A percentile compares a stretch with the other conserved stretches of the same genome.
Evolutionary conservation across 2,113 vertebrate species (phyloP).

Genomic region (Guaruba guarouba): DNA sequence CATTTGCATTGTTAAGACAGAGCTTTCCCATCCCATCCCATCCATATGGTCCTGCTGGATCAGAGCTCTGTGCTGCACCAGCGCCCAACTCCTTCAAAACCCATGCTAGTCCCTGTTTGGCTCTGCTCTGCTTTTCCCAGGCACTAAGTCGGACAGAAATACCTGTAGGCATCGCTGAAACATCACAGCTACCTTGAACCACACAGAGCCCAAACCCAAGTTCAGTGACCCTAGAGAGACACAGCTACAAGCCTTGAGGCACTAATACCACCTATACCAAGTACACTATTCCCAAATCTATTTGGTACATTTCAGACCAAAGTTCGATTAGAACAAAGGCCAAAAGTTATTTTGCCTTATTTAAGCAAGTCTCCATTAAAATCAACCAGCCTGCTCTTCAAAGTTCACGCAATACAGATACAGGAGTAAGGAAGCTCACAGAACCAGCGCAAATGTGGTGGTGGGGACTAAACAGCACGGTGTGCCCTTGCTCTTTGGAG

Average conservation of each 20-base stretch:
- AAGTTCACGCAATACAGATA: accelerated
- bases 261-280: not conserved
- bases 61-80: not conserved
- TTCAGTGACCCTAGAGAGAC: not conserved
- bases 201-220: not conserved
- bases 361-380: not conserved
- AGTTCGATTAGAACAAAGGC: not conserved
- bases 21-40: not conserved
- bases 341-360: not conserved
- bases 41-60: not conserved
- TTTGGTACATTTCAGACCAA: not conserved
- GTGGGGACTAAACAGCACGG: too few relatives aligned
- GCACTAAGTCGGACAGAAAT: accelerated
- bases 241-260: not conserved
- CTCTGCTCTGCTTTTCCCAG: not conserved
- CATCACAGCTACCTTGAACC: not conserved
- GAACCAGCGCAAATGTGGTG: not conserved
- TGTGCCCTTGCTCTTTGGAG: not conserved
- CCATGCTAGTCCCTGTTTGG: not conserved
- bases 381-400: not conserved
- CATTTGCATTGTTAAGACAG: not conserved
- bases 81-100: not conserved
- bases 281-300: not conserved
- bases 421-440: not conserved
- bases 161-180: accelerated